Evolutionary conservation across 92 coral and sea anemone genomes (phyloP), one percentile per base, ranked within the genome.

Genomic region (Pocillopora grandis): DNA sequence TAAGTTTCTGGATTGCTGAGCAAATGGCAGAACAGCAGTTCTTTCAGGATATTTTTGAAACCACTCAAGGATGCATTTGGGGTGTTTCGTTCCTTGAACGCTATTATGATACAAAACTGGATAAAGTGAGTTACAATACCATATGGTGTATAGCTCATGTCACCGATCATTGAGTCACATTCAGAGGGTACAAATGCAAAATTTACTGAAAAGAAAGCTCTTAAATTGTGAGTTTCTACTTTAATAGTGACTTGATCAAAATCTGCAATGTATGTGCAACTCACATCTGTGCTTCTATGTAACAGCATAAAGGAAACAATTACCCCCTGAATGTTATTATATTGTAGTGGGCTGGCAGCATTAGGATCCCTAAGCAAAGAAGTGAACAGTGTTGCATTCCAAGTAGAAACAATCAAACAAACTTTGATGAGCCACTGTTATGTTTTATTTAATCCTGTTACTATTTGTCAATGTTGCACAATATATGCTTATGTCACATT

Each of bases 1-100:
- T 96, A 62, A 89, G 98, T 75, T 96, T 96, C 83, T 94, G 99
- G 98, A 74, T 94, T 65, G 90, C 92, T 19, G 90, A 88, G 16
- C 86, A 91, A 10, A 77, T 89, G 75, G 87, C 95, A 1, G 97
- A 94, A 80, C 88, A 88, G 60, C 88, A 68, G 66, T 96, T 94
- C 65, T 86, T 96, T 59, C 68, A 87, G 52, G 90, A 93, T 49
- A 85, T 92, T 42, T 85, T 56, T 62, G 87, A 88, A 57, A 76
- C 93, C 16, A 92, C 99, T 12, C 92, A 91, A 75, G 90, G 93
- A 79, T 92, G 98, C 83, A 89, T 96, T 23, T 79, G 91, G 75
- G 95, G 90, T 84, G 88, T 96, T 12, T 79, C 78, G 77, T 93
- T 90, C 76, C 85, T 86, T 58, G 99, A 96, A 72, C 64, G 95